Percentiles rank a stretch among this genome's conserved stretches.
phyloP scores from a whole-genome alignment of 2,113 vertebrate genomes.

The Ciconia maguari region DNA sequence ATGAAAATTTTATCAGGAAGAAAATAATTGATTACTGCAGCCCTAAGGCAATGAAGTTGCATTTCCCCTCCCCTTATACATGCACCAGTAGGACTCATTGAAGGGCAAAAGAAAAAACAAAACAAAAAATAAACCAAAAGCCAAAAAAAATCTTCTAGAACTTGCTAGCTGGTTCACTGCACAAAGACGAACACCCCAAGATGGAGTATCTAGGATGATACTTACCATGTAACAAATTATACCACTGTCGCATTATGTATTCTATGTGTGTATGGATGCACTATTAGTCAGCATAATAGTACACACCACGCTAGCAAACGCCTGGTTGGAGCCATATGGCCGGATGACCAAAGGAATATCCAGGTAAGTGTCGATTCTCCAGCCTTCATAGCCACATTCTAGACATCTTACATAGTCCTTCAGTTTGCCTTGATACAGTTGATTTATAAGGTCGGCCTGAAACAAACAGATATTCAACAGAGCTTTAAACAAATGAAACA shows the following conservation, averaged over 20 bases:
- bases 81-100: constrained; percentile 79
- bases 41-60: constrained; percentile 47
- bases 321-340: constrained; percentile 94
- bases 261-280: constrained; percentile 74
- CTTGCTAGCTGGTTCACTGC: constrained; percentile 74
- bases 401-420: constrained; percentile 98
- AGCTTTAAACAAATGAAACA: neutral
- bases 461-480: constrained; percentile 27
- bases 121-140: constrained; percentile 36
- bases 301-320: constrained; percentile 97
- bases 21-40: constrained; percentile 54
- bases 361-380: constrained; percentile 97
- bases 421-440: constrained; percentile 97
- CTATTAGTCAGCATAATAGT: constrained; percentile 76
- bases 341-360: constrained; percentile 98
- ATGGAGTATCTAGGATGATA: constrained; percentile 80
- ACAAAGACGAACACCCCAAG: constrained; percentile 80
- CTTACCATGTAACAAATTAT: constrained; percentile 73
- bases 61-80: constrained; percentile 64
- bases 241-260: constrained; percentile 73
- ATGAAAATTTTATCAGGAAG: constrained; percentile 28
- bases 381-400: constrained; percentile 97
- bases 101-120: constrained; percentile 68
- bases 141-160: constrained; percentile 72
- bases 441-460: constrained; percentile 98